phyloP scores from a whole-genome alignment of 2,888 invertebrate species.

The Thumatha senex region DNA sequence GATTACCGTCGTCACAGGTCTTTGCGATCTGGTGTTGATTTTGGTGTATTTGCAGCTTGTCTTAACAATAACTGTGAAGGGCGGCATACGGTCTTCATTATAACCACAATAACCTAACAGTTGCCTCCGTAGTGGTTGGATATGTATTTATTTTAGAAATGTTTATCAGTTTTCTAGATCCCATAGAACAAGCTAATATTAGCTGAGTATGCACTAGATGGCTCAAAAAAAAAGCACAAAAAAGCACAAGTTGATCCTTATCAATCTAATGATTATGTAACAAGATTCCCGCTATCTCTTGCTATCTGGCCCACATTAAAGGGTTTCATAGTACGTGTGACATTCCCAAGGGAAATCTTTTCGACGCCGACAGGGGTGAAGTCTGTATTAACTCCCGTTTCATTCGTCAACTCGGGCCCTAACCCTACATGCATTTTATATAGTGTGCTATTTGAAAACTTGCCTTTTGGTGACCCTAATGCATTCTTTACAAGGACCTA shows the following conservation, averaged over 20 bases:
- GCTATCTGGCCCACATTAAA: conserved; percentile 34
- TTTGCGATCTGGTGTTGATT: too few species aligned
- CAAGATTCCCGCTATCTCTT: conserved; percentile 3
- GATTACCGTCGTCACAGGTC: too few species aligned
- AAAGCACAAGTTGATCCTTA: neutral
- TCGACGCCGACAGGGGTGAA: conserved; percentile 69
- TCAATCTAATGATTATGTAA: conserved; percentile 1
- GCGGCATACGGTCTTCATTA: too few species aligned
- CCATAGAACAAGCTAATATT: too few species aligned
- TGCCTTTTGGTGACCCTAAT: conserved; percentile 36
- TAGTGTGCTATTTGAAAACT: conserved; percentile 44
- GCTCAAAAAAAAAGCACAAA: too few species aligned
- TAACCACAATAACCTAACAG: too few species aligned
- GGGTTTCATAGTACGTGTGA: conserved; percentile 51
- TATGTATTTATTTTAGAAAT: too few species aligned
- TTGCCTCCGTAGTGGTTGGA: too few species aligned
- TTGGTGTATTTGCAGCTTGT: too few species aligned
- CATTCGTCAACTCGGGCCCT: conserved; percentile 68
- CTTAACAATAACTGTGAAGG: too few species aligned
- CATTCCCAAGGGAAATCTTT: conserved; percentile 73
- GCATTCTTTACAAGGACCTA: conserved; percentile 24
- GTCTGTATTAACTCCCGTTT: conserved; percentile 71
- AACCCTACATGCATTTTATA: conserved; percentile 62
- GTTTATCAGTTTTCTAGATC: too few species aligned
- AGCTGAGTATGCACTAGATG: too few species aligned